Evolutionary conservation across 2,888 invertebrate genomes (phyloP).

Genomic region (Catocala sponsa): DNA sequence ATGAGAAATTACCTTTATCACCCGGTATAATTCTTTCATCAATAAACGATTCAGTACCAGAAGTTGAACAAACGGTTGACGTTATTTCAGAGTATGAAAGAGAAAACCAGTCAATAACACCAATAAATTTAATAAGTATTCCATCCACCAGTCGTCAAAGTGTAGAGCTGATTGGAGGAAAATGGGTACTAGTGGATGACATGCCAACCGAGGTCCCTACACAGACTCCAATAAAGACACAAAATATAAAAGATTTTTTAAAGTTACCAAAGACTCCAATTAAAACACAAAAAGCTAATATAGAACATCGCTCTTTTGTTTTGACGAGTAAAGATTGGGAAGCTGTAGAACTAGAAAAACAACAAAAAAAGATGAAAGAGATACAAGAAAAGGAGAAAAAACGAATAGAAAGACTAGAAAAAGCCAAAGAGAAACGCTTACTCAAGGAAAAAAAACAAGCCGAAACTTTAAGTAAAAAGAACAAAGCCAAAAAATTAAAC

Average conservation of each 20-base stretch:
- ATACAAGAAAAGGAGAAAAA: conserved; percentile 40
- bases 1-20: conserved; percentile 31
- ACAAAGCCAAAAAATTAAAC: conserved; percentile 22
- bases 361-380: conserved; percentile 44
- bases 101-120: conserved; percentile 28
- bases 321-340: conserved; percentile 43
- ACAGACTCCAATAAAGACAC: conserved; percentile 27
- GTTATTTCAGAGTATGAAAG: conserved; percentile 26
- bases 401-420: conserved; percentile 39
- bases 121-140: conserved; percentile 26
- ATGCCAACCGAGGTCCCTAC: conserved; percentile 34
- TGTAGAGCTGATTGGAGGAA: conserved; percentile 37
- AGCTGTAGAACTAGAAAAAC: conserved; percentile 44
- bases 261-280: conserved; percentile 39
- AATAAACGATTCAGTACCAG: conserved; percentile 31
- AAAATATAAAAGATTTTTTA: conserved; percentile 42
- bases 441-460: conserved; percentile 39
- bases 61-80: conserved; percentile 31
- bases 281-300: conserved; percentile 37
- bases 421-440: conserved; percentile 35
- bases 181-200: conserved; percentile 36
- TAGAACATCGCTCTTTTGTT: conserved; percentile 41
- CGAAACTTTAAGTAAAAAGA: conserved; percentile 38
- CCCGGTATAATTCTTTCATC: conserved; percentile 31
- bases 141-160: conserved; percentile 40